Evolutionary conservation across 2,888 invertebrate species (phyloP), one percentile per base, ranked within the genome.

Genomic region (Lobophora halterata): DNA sequence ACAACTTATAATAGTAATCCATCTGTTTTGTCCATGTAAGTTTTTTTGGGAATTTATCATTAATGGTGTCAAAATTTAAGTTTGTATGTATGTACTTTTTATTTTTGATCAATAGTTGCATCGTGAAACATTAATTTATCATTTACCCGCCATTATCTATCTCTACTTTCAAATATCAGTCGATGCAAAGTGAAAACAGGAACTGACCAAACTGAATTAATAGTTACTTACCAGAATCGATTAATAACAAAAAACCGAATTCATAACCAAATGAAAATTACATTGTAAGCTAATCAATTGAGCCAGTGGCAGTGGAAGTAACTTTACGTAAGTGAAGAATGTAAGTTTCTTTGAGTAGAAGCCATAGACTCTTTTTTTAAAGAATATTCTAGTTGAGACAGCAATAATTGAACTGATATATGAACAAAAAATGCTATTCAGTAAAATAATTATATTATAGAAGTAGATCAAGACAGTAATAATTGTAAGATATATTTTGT

Each of bases 321-420:
- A 2, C 17, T 17, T 19, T 16, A 25, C 36, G 20, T 38, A 34
- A 27, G 16, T 34, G 13, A 21, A 20, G 9, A 39, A 10, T 23
- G 21, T 28, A 21, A 12, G 12, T 3, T 32, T 40, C 14, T 21
- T 27, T 11, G 27, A 25, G 34, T 19, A 33, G 33, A 38, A 46
- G 38, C 20, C 27, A 8, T 28, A 3, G 9, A 1, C 11, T 31
- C 10, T 38, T 59, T 47, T 57, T 61, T 62, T 58, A 47, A 50
- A 48, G 65, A 61, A 76, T 58, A 50, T 76, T 80, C 79, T 74
- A 75, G 77, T 77, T 73, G 52, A n/a, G 54, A 48, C 43, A 55
- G 52, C 65, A 71, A 62, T 46, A 71, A 52, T 64, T 71, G 66
- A 59, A 71, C 73, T 78, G 63, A 53, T 54, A 61, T 70, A 64